A percentile compares a stretch with the other conserved stretches of the same genome.
These are phyloP conservation scores for Tiliacea aurago DNA, from an alignment of 2,888 invertebrate genomes.

Conservation along the genomic window DNA sequence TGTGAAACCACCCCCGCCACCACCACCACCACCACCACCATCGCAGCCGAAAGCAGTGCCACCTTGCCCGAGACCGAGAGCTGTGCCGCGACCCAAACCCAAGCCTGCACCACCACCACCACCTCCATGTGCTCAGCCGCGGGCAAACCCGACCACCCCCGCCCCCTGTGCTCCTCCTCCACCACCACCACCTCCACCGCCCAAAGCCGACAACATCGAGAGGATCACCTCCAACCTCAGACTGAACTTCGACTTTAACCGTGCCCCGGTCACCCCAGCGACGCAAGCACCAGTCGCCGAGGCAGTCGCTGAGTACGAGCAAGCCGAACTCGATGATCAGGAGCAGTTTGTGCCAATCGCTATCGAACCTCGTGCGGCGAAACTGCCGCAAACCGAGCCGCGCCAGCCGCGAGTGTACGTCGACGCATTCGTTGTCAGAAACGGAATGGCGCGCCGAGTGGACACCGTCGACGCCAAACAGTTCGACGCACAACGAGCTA, in stretches of 20 bases:
- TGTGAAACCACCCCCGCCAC: slow-evolving; percentile 61
- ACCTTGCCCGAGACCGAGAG: slow-evolving; percentile 81
- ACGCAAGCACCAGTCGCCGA: slow-evolving; percentile 54
- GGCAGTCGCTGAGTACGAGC: slow-evolving; percentile 58
- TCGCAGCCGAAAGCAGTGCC: slow-evolving; percentile 77
- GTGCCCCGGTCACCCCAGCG: slow-evolving; percentile 72
- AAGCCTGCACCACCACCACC: slow-evolving; percentile 76
- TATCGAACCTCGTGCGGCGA: slow-evolving; percentile 83
- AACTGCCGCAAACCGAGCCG: slow-evolving; percentile 77
- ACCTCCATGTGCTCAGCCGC: slow-evolving; percentile 80
- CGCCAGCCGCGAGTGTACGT: slow-evolving; percentile 85
- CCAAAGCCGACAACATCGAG: slow-evolving; percentile 79
- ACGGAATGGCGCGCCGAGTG: slow-evolving; percentile 84
- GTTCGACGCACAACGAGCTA: slow-evolving; percentile 67
- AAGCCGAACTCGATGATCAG: slow-evolving; percentile 56
- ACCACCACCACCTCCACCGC: slow-evolving; percentile 74
- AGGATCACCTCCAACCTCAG: slow-evolving; percentile 84
- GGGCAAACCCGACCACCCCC: slow-evolving; percentile 82
- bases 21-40: slow-evolving; percentile 72
- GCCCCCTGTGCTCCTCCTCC: slow-evolving; percentile 78
- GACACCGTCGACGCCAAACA: slow-evolving; percentile 82
- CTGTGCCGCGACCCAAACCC: slow-evolving; percentile 76
- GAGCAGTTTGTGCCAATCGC: slow-evolving; percentile 75
- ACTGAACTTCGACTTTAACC: slow-evolving; percentile 84
- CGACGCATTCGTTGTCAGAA: slow-evolving; percentile 85